Percentiles rank a stretch among this genome's conserved stretches.
Conservation (phyloP, 2,113 vertebrate species). For the Rattus norvegicus region DNA sequence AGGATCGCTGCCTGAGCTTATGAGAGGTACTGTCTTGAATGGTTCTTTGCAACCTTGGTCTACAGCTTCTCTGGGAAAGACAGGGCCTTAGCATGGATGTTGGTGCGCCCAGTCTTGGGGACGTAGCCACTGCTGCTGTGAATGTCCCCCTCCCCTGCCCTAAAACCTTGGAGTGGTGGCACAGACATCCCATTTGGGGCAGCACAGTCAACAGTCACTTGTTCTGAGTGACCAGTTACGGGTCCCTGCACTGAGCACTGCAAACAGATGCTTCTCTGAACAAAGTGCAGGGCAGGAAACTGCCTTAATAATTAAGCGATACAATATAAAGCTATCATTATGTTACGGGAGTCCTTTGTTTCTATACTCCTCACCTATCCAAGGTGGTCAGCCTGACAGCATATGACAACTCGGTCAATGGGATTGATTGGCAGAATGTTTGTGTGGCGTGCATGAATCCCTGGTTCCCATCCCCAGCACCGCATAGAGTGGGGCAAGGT, state of each 20-base stretch:
- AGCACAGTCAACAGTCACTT: neutral
- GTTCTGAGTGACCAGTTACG: neutral
- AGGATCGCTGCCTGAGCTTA: neutral
- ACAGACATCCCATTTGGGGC: neutral
- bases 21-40: neutral
- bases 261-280: neutral
- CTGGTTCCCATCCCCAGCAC: neutral
- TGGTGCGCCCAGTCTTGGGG: neutral
- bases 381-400: neutral
- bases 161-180: neutral
- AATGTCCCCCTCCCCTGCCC: too few relatives aligned
- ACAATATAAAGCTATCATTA: neutral
- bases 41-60: neutral
- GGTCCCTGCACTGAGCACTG: neutral
- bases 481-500: neutral
- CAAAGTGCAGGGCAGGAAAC: neutral
- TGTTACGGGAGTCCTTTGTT: neutral
- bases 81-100: neutral
- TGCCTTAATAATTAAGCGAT: neutral
- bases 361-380: neutral
- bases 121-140: neutral
- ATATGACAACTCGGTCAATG: neutral
- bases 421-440: neutral
- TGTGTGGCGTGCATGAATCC: neutral
- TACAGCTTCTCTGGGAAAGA: too few relatives aligned